phyloP scores from a whole-genome alignment of 2,888 invertebrate genomes.

The Cheilosia grossa region DNA sequence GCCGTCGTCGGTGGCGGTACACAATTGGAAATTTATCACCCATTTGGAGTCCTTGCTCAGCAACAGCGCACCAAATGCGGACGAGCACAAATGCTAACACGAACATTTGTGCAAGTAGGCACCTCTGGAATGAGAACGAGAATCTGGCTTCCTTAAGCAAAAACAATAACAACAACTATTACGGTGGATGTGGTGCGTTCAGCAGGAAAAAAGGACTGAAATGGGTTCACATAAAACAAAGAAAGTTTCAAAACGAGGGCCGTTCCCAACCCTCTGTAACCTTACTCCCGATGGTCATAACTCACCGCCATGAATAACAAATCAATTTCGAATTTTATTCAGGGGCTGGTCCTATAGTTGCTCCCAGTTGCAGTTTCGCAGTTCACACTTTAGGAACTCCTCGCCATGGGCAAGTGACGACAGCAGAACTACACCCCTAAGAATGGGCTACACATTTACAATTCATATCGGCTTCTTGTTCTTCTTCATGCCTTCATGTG shows the following conservation, averaged over 20 bases:
- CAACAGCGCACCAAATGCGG: slow-evolving; percentile 48
- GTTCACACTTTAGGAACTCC: slow-evolving; percentile 22
- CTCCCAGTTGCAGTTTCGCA: slow-evolving; percentile 53
- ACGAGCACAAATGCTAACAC: slow-evolving; percentile 57
- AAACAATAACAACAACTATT: not conserved
- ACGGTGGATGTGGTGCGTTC: slow-evolving; percentile 34
- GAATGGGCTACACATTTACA: slow-evolving; percentile 23
- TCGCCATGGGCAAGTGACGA: slow-evolving; percentile 1
- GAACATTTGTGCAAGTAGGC: slow-evolving; percentile 47
- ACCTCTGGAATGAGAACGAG: not conserved
- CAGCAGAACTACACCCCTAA: slow-evolving; percentile 31
- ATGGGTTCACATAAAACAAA: slow-evolving; percentile 43
- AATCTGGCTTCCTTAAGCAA: not conserved
- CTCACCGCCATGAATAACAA: slow-evolving; percentile 67
- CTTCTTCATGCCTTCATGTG: not conserved
- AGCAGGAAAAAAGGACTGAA: slow-evolving; percentile 19
- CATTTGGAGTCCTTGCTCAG: slow-evolving; percentile 21
- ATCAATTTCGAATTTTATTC: slow-evolving; percentile 67
- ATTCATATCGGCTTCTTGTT: slow-evolving; percentile 23
- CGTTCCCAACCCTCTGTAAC: slow-evolving; percentile 3
- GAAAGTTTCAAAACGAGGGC: slow-evolving; percentile 26
- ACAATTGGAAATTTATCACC: slow-evolving; percentile 55
- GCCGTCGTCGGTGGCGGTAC: slow-evolving; percentile 14
- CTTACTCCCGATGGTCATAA: slow-evolving; percentile 44
- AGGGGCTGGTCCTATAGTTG: slow-evolving; percentile 48